phyloP scores from a whole-genome alignment of 2,113 vertebrate genomes.

The Electrona antarctica region DNA sequence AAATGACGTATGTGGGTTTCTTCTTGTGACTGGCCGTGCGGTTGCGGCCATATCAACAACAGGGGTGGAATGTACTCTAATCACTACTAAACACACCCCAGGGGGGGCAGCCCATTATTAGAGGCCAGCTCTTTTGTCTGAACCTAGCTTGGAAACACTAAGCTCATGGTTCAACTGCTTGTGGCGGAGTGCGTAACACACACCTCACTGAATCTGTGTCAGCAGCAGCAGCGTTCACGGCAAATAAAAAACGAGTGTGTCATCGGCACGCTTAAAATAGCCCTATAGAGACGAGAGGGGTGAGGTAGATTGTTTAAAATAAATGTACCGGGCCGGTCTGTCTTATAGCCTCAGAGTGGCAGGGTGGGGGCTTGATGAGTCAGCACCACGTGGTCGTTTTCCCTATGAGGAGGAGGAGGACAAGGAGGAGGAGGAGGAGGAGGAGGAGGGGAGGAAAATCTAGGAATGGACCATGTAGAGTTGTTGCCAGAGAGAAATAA shows the following conservation, averaged over 20 bases:
- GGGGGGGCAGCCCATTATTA: too few species aligned
- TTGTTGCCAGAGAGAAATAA: too few species aligned
- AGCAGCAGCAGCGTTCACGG: slow-evolving; percentile 7
- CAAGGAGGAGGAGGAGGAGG: too few species aligned
- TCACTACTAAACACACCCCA: too few species aligned
- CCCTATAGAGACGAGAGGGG: not conserved
- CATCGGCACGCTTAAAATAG: slow-evolving; percentile 52
- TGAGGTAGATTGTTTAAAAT: slow-evolving; percentile 9
- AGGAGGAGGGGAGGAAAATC: too few species aligned
- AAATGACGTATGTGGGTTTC: too few species aligned
- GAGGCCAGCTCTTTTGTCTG: too few species aligned
- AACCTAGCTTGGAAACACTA: not conserved
- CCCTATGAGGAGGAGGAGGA: slow-evolving; percentile 20
- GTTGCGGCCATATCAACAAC: too few species aligned
- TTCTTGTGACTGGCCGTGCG: too few species aligned
- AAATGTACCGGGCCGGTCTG: slow-evolving; percentile 26
- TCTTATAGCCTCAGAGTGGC: slow-evolving; percentile 35
- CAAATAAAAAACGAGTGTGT: slow-evolving; percentile 2
- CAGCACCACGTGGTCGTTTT: slow-evolving; percentile 46
- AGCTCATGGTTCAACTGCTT: not conserved
- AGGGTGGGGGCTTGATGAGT: slow-evolving; percentile 58
- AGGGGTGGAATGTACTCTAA: too few species aligned
- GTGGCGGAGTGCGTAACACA: slow-evolving; percentile 27
- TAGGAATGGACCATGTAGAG: too few species aligned
- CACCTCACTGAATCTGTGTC: slow-evolving; percentile 4